Evolutionary conservation across 2,797 vertebrate species (phyloP), one percentile per base, ranked within the genome.

Genomic region (Premnoplex brunnescens): DNA sequence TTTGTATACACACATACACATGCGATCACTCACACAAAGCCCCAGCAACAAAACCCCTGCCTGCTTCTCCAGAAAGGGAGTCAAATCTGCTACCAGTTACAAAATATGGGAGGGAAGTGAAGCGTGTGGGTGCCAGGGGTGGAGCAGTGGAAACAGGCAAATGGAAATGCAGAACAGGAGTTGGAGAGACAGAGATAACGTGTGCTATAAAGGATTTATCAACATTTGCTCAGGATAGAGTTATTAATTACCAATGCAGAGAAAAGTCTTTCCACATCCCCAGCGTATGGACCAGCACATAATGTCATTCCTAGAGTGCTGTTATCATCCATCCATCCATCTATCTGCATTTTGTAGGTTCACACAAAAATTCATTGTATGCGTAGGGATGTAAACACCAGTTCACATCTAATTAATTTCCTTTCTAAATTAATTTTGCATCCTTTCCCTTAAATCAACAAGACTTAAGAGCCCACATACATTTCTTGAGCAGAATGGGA

Each of bases 201-300:
- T 85, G 91, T 1, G 8, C 85, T 85, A 48, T 78, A 82, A 91
- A 90, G 77, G 94, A 91, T 95, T 97, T 96, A 89, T 93, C 95
- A 96, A 74, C 80, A 92, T 95, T 95, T 96, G 85, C 91, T 95
- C 88, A 87, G 89, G 83, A 86, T 93, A 85, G 86, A 94, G 51
- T 93, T 93, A 95, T 96, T 96, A 96, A 96, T 96, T 96, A 92
- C 69, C 32, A 92, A 84, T 91, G 90, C 88, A 91, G 86, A 89
- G 56, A 77, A 92, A 91, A 89, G 91, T 76, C 88, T 84, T 92
- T 76, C 89, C 86, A 36, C 74, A 85, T 85, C 93, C 91, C 85
- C 72, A 85, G 89, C 1, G 14, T 95, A 80, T 55, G 85, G 91
- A 91, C 95, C 74, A 59, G 68, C 55, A 71, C 90, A n/a, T 81